Evolutionary conservation across 2,888 invertebrate genomes (phyloP).

Genomic region (Conus canariensis): DNA sequence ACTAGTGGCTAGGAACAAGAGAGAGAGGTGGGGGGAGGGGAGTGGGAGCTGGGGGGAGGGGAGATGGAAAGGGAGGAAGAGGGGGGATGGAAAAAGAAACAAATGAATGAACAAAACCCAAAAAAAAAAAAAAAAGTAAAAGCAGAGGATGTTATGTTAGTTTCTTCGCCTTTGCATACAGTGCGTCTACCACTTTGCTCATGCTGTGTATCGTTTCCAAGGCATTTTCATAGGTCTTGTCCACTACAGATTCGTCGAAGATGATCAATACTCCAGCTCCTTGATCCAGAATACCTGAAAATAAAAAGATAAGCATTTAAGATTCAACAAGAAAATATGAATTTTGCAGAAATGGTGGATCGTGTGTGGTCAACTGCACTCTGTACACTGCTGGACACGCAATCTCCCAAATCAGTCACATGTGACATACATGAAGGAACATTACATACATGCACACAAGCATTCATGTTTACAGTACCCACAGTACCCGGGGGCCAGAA

Average conservation of each 20-base stretch:
- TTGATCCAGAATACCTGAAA: slow-evolving; percentile 96
- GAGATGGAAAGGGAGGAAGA: not conserved
- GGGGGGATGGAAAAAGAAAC: not conserved
- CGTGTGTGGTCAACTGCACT: no score
- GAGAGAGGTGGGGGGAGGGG: not conserved
- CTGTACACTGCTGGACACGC: no score
- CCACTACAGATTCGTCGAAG: slow-evolving; percentile 95
- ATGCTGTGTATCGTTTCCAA: slow-evolving; percentile 98
- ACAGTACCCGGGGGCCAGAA: no score
- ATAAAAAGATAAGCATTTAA: not conserved
- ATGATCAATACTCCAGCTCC: slow-evolving; percentile 98
- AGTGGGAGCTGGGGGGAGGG: no score
- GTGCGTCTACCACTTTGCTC: slow-evolving; percentile 99
- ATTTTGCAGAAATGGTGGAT: no score
- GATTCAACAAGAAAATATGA: no score
- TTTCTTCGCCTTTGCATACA: slow-evolving; percentile 99
- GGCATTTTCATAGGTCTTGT: slow-evolving; percentile 98
- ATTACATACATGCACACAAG: no score
- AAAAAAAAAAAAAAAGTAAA: no score
- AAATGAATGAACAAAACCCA: not conserved
- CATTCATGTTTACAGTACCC: no score
- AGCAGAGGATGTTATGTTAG: slow-evolving; percentile 85
- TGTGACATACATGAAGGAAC: no score
- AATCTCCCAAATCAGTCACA: no score
- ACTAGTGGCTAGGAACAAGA: not conserved